Evolutionary conservation across 2,113 vertebrate species (phyloP).

Genomic region (Malurus elegans): DNA sequence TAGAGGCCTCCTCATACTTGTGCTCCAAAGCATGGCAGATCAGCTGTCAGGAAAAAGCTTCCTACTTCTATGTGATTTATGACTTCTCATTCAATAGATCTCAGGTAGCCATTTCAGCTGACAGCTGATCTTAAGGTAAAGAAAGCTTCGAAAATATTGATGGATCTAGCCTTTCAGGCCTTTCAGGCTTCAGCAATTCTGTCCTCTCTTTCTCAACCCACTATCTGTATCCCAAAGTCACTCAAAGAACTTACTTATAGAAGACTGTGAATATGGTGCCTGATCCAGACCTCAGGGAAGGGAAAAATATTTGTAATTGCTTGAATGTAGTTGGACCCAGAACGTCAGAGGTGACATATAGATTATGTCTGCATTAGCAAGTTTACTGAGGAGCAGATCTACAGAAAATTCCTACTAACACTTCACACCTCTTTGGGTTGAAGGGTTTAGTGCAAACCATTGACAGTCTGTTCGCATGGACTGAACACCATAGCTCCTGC

Average conservation of each 20-base stretch:
- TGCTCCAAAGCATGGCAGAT: neutral
- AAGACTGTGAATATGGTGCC: neutral
- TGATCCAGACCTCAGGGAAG: neutral
- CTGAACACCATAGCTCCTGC: neutral
- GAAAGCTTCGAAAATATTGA: neutral
- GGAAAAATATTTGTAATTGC: neutral
- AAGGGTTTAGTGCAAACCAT: neutral
- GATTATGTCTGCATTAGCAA: neutral
- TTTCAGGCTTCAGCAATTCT: neutral
- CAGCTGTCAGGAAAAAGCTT: neutral
- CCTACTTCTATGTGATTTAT: neutral
- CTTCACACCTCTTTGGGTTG: neutral
- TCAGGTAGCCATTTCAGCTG: neutral
- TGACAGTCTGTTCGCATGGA: neutral
- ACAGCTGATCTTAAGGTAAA: neutral
- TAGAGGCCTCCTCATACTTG: neutral
- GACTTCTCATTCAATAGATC: neutral
- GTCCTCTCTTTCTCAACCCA: neutral
- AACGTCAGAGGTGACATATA: fast-evolving
- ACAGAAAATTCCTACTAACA: neutral
- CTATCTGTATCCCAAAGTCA: neutral
- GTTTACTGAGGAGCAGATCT: neutral
- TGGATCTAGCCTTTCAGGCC: neutral
- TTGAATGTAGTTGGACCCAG: neutral
- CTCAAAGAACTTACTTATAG: neutral